phyloP scores from a whole-genome alignment of 2,888 invertebrate genomes.

The Chouioia cunea region DNA sequence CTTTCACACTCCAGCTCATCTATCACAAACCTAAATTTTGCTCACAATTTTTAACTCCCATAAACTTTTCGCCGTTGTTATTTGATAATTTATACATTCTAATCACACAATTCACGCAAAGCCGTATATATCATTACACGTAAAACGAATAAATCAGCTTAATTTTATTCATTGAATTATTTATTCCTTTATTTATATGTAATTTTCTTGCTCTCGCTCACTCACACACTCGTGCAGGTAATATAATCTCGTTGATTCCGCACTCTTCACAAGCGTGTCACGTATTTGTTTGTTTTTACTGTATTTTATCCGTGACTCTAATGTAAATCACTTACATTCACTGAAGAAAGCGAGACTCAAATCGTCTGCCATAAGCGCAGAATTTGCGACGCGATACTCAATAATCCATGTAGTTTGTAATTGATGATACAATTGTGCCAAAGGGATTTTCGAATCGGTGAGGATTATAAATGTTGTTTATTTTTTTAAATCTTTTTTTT shows the following conservation, averaged over 20 bases:
- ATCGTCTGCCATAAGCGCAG: conserved; percentile 36
- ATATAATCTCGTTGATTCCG: neutral
- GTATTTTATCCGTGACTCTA: conserved; percentile 8
- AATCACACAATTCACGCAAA: conserved; percentile 33
- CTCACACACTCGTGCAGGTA: neutral
- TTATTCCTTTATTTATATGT: conserved; percentile 26
- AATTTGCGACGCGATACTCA: conserved; percentile 28
- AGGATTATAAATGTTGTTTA: conserved; percentile 20
- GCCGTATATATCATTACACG: conserved; percentile 34
- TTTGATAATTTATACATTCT: conserved; percentile 16
- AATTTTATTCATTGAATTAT: conserved; percentile 27
- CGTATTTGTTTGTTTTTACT: no score
- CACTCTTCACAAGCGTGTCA: no score
- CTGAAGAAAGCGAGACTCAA: conserved; percentile 43
- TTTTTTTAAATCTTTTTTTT: conserved; percentile 5
- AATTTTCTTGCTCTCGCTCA: conserved; percentile 30
- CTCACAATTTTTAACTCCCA: conserved; percentile 10
- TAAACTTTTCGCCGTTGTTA: neutral
- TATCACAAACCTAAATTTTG: conserved; percentile 36
- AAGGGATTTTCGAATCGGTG: conserved; percentile 39
- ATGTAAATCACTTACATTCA: conserved; percentile 35
- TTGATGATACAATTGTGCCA: conserved; percentile 36
- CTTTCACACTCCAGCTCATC: conserved; percentile 25
- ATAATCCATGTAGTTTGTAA: conserved; percentile 13
- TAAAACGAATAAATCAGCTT: conserved; percentile 46